Evolutionary conservation across 2,113 vertebrate species (phyloP).

Genomic region (Ageneiosus marmoratus): DNA sequence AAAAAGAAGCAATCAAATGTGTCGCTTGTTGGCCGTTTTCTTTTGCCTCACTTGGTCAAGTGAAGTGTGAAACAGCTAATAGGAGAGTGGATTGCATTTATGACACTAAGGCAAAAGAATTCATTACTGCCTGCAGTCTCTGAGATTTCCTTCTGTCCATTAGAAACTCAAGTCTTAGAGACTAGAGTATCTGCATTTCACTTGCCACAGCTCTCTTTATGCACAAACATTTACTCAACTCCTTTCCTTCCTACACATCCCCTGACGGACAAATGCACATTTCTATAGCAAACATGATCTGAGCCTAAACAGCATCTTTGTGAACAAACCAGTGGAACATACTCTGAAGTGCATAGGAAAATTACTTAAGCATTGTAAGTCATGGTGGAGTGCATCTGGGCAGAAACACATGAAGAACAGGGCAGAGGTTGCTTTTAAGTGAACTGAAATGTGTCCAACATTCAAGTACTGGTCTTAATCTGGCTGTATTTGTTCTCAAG

Average conservation of each 20-base stretch:
- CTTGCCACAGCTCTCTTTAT: conserved; percentile 47
- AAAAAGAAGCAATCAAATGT: conserved; percentile 69
- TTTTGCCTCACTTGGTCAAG: conserved; percentile 57
- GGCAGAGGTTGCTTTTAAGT: conserved; percentile 68
- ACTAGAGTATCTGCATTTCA: conserved; percentile 48
- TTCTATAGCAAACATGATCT: conserved; percentile 57
- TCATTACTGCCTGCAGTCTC: conserved; percentile 12
- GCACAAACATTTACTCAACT: conserved; percentile 50
- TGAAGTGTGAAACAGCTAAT: conserved; percentile 55
- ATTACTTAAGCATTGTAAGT: conserved; percentile 73
- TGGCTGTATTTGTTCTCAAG: conserved; percentile 70
- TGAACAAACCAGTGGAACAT: conserved; percentile 69
- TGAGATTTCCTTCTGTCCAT: conserved; percentile 14
- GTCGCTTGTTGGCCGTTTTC: conserved; percentile 53
- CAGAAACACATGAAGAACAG: conserved; percentile 66
- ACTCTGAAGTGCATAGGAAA: conserved; percentile 79
- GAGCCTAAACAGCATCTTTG: conserved; percentile 59
- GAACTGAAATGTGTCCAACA: conserved; percentile 69
- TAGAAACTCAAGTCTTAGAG: conserved; percentile 24
- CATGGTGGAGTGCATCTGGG: conserved; percentile 65
- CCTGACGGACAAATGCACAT: conserved; percentile 64
- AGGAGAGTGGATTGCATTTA: conserved; percentile 49
- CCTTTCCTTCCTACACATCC: conserved; percentile 53
- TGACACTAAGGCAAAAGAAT: conserved; percentile 44
- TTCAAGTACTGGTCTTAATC: conserved; percentile 70